Conservation (phyloP, 2,888 invertebrate genomes). For the Dascillus cervinus region DNA sequence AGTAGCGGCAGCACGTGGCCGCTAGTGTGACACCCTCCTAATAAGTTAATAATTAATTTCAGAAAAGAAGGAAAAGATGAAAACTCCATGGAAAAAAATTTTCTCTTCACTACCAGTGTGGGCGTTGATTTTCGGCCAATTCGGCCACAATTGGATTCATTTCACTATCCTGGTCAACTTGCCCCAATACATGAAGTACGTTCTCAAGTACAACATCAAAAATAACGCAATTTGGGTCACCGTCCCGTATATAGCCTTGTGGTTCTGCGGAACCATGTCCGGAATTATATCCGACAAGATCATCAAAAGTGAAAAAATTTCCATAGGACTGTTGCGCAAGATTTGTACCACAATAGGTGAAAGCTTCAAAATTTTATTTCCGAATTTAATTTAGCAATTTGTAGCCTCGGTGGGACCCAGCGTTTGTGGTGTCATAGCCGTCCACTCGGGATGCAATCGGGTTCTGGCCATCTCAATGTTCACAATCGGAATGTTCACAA, state of each 20-base stretch:
- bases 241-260: slow-evolving; percentile 59
- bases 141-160: slow-evolving; percentile 64
- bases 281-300: slow-evolving; percentile 64
- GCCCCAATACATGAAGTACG: slow-evolving; percentile 62
- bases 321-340: slow-evolving; percentile 52
- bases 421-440: slow-evolving; percentile 53
- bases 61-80: too few species aligned
- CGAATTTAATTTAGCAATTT: slow-evolving; percentile 17
- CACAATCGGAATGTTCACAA: slow-evolving; percentile 55
- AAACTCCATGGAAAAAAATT: slow-evolving; percentile 54
- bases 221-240: slow-evolving; percentile 56
- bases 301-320: slow-evolving; percentile 51
- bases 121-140: slow-evolving; percentile 68
- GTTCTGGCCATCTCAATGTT: slow-evolving; percentile 47
- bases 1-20: too few species aligned
- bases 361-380: background rate
- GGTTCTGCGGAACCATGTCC: slow-evolving; percentile 57
- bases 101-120: slow-evolving; percentile 62
- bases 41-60: too few species aligned
- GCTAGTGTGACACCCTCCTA: too few species aligned
- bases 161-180: slow-evolving; percentile 65
- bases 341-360: slow-evolving; percentile 63
- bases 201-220: slow-evolving; percentile 57
- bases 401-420: slow-evolving; percentile 56
- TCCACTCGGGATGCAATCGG: slow-evolving; percentile 53